Conservation (phyloP, 1,140 invertebrate genomes). For the Papilio helenus region DNA sequence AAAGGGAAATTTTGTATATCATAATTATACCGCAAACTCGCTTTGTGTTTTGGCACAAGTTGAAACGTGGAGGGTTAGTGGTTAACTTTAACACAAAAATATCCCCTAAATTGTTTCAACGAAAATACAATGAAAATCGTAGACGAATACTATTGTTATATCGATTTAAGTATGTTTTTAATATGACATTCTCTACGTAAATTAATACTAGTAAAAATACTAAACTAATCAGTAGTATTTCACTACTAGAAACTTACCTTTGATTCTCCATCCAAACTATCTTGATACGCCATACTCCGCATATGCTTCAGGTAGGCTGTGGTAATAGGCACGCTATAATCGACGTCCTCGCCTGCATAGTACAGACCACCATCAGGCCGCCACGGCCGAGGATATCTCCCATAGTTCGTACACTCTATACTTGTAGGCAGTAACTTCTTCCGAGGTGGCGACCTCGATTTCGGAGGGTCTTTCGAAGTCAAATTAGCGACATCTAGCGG, state of each 20-base stretch:
- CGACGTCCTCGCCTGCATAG: conserved; percentile 84
- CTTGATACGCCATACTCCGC: conserved; percentile 85
- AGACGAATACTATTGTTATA: conserved; percentile 21
- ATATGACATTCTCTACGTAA: too few relatives aligned
- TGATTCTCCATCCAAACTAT: conserved; percentile 85
- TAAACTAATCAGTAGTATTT: too few relatives aligned
- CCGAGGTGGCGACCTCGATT: conserved; percentile 77
- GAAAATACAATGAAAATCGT: conserved; percentile 35
- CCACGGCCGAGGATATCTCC: conserved; percentile 78
- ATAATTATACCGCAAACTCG: conserved; percentile 60
- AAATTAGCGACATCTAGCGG: conserved; percentile 87
- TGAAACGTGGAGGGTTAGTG: conserved; percentile 65
- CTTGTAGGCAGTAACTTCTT: conserved; percentile 67
- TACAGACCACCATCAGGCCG: conserved; percentile 75
- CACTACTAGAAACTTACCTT: conserved; percentile 82
- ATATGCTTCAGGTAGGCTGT: conserved; percentile 93
- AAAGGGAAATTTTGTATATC: conserved; percentile 52
- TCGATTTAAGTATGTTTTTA: too few relatives aligned
- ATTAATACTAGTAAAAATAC: too few relatives aligned
- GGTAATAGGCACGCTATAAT: conserved; percentile 93
- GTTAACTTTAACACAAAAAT: conserved; percentile 49
- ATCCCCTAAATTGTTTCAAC: conserved; percentile 40
- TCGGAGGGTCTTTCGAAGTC: conserved; percentile 85
- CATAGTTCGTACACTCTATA: conserved; percentile 63
- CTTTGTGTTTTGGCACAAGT: conserved; percentile 64